Evolutionary conservation across 2,113 vertebrate species (phyloP).

Genomic region (cat (Felis catus)): F.catus_Fca126_mat1.0 CM031420.1:126180501-126181000

Average conservation of each 20-base stretch:
- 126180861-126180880: background rate
- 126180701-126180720: background rate
- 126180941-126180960: background rate
- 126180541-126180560: background rate
- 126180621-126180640: background rate
- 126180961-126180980: background rate
- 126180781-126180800: background rate
- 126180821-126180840: background rate
- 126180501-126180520: background rate
- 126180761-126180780: background rate
- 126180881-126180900: background rate
- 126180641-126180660: conserved; percentile 8
- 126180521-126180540: background rate
- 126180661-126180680: background rate
- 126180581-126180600: background rate
- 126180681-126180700: background rate
- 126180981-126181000: background rate
- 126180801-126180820: background rate
- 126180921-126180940: background rate
- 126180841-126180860: background rate
- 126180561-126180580: conserved; percentile 38
- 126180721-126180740: background rate
- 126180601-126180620: background rate
- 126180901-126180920: background rate
- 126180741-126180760: background rate